A percentile compares a stretch with the other conserved stretches of the same genome.
Conservation (phyloP, 2,113 vertebrate genomes). For the Crypturellus undulatus region DNA sequence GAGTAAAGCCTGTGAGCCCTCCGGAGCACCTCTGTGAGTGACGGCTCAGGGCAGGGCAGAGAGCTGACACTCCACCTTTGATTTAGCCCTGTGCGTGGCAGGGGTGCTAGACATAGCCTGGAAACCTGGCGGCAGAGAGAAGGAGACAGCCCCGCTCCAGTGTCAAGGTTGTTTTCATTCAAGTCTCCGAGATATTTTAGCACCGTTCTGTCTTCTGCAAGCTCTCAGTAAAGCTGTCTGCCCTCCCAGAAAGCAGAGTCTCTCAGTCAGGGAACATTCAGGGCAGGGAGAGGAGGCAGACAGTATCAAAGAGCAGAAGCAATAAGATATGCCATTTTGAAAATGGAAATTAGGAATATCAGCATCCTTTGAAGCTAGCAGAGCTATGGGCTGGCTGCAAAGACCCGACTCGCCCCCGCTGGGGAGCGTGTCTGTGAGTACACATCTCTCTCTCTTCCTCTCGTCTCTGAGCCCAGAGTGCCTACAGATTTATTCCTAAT, state of each 20-base stretch:
- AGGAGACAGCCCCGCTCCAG: not conserved
- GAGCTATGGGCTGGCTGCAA: not conserved
- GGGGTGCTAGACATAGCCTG: not conserved
- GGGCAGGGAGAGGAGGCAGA: not conserved
- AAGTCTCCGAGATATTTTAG: not conserved
- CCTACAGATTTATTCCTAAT: not conserved
- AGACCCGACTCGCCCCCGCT: not conserved
- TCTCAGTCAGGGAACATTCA: not conserved
- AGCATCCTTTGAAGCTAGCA: not conserved
- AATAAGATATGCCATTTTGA: not conserved
- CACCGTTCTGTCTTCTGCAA: not conserved
- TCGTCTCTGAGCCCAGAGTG: not conserved
- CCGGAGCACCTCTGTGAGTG: not conserved
- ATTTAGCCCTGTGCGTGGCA: not conserved
- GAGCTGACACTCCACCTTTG: not conserved
- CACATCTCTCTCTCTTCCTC: not conserved
- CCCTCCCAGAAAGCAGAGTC: not conserved
- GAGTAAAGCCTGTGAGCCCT: not conserved
- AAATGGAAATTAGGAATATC: not conserved
- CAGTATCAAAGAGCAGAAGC: not conserved
- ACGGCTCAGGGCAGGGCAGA: not conserved
- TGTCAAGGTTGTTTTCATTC: not conserved
- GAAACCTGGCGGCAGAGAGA: not conserved
- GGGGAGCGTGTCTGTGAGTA: not conserved
- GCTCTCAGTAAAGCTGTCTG: not conserved